A percentile compares a stretch with the other conserved stretches of the same genome.
These are phyloP conservation scores for Semaprochilodus insignis DNA, from an alignment of 2,797 vertebrate genomes.

Conservation along the genomic window DNA sequence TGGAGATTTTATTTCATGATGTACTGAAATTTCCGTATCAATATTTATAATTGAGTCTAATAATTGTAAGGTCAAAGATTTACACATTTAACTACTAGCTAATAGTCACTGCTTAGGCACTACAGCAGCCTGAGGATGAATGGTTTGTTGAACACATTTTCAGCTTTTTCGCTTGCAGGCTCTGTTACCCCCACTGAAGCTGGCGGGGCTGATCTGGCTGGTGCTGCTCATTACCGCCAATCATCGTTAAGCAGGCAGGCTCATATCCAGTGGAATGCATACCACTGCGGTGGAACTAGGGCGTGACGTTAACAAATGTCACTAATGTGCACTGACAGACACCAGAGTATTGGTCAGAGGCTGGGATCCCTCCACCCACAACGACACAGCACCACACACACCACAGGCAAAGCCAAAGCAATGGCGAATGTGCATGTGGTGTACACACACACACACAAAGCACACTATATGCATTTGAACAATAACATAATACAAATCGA, in stretches of 20 bases:
- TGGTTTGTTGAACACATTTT: slow-evolving; percentile 30
- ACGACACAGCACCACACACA: slow-evolving; percentile 37
- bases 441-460: slow-evolving; percentile 23
- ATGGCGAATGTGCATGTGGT: slow-evolving; percentile 17
- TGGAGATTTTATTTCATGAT: neutral
- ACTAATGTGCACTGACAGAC: slow-evolving; percentile 61
- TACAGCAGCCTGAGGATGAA: slow-evolving; percentile 13
- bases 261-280: slow-evolving; percentile 50
- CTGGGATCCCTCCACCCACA: slow-evolving; percentile 18
- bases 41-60: neutral
- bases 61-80: neutral
- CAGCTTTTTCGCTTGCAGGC: slow-evolving; percentile 36
- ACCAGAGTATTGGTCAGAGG: slow-evolving; percentile 54
- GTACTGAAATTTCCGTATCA: neutral
- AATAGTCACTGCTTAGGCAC: slow-evolving; percentile 3
- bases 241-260: slow-evolving; percentile 47
- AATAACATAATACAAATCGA: neutral
- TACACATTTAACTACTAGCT: neutral
- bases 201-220: slow-evolving; percentile 51
- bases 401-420: slow-evolving; percentile 43
- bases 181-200: slow-evolving; percentile 20
- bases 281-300: slow-evolving; percentile 51
- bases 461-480: slow-evolving; percentile 18
- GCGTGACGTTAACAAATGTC: slow-evolving; percentile 59
- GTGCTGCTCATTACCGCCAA: slow-evolving; percentile 50